These are phyloP conservation scores for Drosophila athabasca DNA, from an alignment of 1,140 invertebrate genomes.

Conservation along the genomic window DNA sequence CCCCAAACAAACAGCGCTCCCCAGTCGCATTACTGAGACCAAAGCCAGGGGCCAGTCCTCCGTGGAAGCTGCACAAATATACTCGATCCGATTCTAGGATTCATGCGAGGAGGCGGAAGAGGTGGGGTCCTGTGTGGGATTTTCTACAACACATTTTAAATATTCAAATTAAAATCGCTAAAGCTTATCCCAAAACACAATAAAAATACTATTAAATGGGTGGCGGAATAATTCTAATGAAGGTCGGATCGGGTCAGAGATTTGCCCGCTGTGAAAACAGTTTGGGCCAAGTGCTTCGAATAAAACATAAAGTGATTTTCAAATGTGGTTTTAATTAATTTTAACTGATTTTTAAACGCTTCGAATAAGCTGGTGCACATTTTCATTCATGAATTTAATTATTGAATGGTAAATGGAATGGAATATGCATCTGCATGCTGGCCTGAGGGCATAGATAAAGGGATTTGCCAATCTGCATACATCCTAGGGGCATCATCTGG, in stretches of 20 bases:
- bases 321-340: too few relatives aligned
- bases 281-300: background rate
- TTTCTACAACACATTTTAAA: constrained; percentile 29
- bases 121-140: background rate
- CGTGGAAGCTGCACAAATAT: constrained; percentile 22
- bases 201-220: constrained; percentile 35
- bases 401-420: too few relatives aligned
- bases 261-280: background rate
- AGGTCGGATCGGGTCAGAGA: constrained; percentile 3
- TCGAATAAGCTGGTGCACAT: too few relatives aligned
- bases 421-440: constrained; percentile 12
- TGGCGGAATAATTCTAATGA: background rate
- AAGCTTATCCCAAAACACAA: constrained; percentile 39
- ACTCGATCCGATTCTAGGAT: constrained; percentile 35
- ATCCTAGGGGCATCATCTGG: background rate
- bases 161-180: constrained; percentile 39
- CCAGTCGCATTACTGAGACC: constrained; percentile 50
- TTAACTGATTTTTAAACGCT: too few relatives aligned
- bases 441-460: background rate
- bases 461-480: background rate
- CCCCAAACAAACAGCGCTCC: constrained; percentile 54
- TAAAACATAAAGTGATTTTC: background rate
- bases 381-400: too few relatives aligned
- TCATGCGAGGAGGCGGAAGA: background rate
- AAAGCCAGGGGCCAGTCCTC: constrained; percentile 18